phyloP scores from a whole-genome alignment of 1,140 invertebrate species.

The Steinernema feltiae region DNA sequence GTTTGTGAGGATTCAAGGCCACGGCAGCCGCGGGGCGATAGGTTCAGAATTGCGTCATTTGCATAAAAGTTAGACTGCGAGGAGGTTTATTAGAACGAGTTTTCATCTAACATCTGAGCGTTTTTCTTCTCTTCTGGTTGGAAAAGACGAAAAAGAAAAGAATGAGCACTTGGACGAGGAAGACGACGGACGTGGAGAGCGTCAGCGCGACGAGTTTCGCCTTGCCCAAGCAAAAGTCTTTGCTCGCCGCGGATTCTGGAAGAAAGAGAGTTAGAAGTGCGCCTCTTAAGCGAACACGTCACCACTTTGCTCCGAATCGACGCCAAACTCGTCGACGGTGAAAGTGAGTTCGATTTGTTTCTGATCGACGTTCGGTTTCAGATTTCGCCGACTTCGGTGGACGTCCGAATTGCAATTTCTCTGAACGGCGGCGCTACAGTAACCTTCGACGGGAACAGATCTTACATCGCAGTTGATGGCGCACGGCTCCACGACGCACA shows the following conservation, averaged over 20 bases:
- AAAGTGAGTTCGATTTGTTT: background rate
- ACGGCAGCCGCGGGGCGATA: background rate
- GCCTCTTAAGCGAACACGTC: background rate
- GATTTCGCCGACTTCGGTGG: background rate
- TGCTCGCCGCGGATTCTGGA: background rate
- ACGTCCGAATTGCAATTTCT: background rate
- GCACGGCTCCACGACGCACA: background rate
- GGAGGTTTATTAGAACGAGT: background rate
- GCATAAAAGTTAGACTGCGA: background rate
- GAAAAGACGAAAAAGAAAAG: background rate
- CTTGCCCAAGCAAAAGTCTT: background rate
- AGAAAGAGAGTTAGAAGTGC: too few relatives aligned
- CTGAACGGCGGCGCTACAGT: too few relatives aligned
- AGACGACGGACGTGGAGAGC: background rate
- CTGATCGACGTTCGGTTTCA: background rate
- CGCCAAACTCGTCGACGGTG: background rate
- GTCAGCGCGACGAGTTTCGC: background rate
- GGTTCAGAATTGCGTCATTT: background rate
- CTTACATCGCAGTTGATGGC: background rate
- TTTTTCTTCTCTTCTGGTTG: background rate
- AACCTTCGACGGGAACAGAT: background rate
- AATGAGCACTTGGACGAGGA: background rate
- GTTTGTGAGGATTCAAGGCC: background rate
- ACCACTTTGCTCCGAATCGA: background rate
- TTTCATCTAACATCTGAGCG: background rate